Evolutionary conservation across 1,140 invertebrate species (phyloP).

Genomic region (Stratiolaelaps scimitus): DNA sequence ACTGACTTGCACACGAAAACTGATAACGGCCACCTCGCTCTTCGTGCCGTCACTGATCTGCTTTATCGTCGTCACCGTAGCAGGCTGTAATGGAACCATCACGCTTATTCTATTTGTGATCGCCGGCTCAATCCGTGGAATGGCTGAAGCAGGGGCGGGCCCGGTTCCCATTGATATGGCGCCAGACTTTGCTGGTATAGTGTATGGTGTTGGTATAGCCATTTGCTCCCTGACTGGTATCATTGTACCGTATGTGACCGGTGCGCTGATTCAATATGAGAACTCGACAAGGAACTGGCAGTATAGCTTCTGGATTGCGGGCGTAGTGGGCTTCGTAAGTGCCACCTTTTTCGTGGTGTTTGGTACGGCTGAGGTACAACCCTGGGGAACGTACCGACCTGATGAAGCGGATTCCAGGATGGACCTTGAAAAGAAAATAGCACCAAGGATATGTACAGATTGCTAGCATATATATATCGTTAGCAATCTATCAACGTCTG

Average conservation of each 20-base stretch:
- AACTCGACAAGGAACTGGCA: constrained; percentile 48
- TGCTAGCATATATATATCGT: too few species aligned
- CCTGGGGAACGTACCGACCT: constrained; percentile 47
- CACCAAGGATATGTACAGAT: too few species aligned
- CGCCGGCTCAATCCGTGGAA: background rate
- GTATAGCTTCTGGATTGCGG: constrained; percentile 64
- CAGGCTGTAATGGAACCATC: background rate
- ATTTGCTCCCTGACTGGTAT: background rate
- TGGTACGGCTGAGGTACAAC: constrained; percentile 62
- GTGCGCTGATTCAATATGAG: background rate
- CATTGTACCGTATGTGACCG: background rate
- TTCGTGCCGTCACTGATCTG: background rate
- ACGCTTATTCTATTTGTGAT: background rate
- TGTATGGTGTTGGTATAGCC: too few species aligned
- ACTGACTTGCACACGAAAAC: background rate
- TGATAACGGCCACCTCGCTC: background rate
- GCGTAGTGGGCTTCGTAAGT: constrained; percentile 57
- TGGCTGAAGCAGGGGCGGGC: background rate
- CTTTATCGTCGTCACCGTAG: background rate
- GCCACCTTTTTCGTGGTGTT: constrained; percentile 62
- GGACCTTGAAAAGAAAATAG: too few species aligned
- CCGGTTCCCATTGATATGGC: background rate
- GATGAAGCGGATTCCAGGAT: too few species aligned
- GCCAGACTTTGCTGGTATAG: background rate
- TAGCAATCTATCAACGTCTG: too few species aligned